These are phyloP conservation scores for Petaurus breviceps DNA, from an alignment of 2,113 vertebrate genomes.

Conservation along the genomic window DNA sequence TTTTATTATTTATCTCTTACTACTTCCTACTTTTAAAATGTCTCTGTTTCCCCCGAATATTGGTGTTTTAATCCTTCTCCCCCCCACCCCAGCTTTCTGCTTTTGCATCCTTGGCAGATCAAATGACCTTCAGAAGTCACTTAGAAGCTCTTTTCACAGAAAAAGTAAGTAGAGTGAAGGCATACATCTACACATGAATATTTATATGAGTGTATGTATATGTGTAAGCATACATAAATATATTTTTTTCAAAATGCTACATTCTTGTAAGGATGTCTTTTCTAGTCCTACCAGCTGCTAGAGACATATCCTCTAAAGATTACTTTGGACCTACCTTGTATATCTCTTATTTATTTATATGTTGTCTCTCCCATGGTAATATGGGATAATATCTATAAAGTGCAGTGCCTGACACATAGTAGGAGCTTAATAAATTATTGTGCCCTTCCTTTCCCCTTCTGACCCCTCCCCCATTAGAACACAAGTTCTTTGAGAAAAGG, in stretches of 20 bases:
- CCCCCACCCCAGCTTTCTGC: not conserved
- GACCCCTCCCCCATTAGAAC: not conserved
- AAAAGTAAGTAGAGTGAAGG: not conserved
- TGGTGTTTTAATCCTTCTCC: not conserved
- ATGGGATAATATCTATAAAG: not conserved
- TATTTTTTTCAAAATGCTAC: not conserved
- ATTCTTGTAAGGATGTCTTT: not conserved
- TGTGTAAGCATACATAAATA: not conserved
- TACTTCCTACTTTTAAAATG: not conserved
- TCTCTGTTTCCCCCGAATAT: not conserved
- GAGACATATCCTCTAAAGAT: not conserved
- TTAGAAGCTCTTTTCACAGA: not conserved
- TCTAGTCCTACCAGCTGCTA: too few relatives aligned
- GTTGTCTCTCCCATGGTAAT: not conserved
- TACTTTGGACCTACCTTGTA: not conserved
- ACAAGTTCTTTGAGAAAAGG: not conserved
- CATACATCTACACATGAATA: not conserved
- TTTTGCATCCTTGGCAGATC: not conserved
- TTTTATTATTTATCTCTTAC: not conserved
- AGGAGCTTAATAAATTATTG: not conserved
- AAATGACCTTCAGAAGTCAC: not conserved
- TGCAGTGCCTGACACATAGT: not conserved
- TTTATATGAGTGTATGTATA: not conserved
- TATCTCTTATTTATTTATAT: not conserved
- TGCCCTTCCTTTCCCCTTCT: not conserved